Base-by-base conservation (phyloP, 2,797 vertebrate genomes). In the Clarias laeviceps region DNA sequence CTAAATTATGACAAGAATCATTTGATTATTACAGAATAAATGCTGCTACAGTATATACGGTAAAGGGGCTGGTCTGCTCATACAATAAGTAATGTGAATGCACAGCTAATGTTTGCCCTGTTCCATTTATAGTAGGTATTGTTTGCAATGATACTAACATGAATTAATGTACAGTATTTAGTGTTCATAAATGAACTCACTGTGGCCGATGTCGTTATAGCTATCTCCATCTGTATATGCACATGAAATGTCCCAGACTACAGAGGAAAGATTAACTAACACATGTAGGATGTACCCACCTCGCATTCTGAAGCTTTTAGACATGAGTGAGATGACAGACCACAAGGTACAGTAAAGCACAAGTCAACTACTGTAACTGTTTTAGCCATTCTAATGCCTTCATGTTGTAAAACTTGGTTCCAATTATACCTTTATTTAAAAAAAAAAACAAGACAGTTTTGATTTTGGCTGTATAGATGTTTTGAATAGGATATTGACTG, bases 141-240 rank as follows among this genome's bases (percentile, higher is more conserved):
- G 24, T 79, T 62, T 1, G 1, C 24, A 78, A 79, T n/a, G 57
- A 64, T 61, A 37, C 32, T 22, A 37, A 8, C 62, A 69, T 59
- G 9, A 50, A 40, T 24, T 0, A 50, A 2, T 73, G 17, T 54
- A 45, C 40, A 45, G 40, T 50, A 32, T 40, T 9, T 40, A 40
- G 4, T 79, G 34, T 73, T 86, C 12, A 69, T 62, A 15, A 77
- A 54, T 34, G 12, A 82, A 74, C 59, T 85, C 0, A 77, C 32
- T 82, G 40, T 57, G 74, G 64, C 9, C 78, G 50, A 50, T 84
- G 32, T 84, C 37, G 76, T 94, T 96, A 84, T 93, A 98, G 97
- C 86, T 97, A 87, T 95, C 92, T 78, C 97, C 97, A 72, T 97
- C 97, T 54, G 94, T 93, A 85, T 98, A 96, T 87, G 90, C 94